phyloP scores from a whole-genome alignment of 2,888 invertebrate genomes.

The Bugulina stolonifera region DNA sequence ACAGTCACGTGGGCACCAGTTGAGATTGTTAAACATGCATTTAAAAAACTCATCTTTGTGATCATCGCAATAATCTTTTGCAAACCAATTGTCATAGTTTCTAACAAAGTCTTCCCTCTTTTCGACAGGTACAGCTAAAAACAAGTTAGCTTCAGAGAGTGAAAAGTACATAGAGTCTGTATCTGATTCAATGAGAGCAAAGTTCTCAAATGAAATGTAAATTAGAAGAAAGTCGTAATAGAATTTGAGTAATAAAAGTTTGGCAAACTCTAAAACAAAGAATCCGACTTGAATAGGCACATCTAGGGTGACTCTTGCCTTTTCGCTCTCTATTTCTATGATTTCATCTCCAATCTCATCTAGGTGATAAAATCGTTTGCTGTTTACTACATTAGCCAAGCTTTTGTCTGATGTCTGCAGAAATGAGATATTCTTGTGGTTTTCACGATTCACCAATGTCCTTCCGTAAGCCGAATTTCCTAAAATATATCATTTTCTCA shows the following conservation, averaged over 20 bases:
- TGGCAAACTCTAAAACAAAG: constrained; percentile 27
- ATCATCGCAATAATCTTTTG: neutral
- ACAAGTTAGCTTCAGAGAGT: neutral
- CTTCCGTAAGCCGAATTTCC: constrained; percentile 27
- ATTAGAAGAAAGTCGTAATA: constrained; percentile 27
- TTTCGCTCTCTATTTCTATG: constrained; percentile 13
- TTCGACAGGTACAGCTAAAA: neutral
- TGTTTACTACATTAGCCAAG: neutral
- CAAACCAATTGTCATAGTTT: neutral
- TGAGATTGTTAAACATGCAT: neutral
- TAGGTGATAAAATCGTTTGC: neutral
- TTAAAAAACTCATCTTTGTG: constrained; percentile 10
- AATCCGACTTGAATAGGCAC: constrained; percentile 26
- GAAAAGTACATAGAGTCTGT: constrained; percentile 19
- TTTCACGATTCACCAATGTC: constrained; percentile 25
- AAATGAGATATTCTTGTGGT: constrained; percentile 1
- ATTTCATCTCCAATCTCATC: constrained; percentile 21
- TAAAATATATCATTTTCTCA: no score
- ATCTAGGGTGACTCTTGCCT: neutral
- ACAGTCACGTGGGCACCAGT: constrained; percentile 26
- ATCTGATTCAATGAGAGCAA: constrained; percentile 15
- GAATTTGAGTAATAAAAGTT: constrained; percentile 22
- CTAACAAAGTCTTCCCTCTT: neutral
- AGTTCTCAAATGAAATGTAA: constrained; percentile 1
- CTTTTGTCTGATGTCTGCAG: neutral